Percentiles rank a stretch among this genome's conserved stretches.
phyloP scores from a whole-genome alignment of 2,797 vertebrate species.

The Sus cebifrons region DNA sequence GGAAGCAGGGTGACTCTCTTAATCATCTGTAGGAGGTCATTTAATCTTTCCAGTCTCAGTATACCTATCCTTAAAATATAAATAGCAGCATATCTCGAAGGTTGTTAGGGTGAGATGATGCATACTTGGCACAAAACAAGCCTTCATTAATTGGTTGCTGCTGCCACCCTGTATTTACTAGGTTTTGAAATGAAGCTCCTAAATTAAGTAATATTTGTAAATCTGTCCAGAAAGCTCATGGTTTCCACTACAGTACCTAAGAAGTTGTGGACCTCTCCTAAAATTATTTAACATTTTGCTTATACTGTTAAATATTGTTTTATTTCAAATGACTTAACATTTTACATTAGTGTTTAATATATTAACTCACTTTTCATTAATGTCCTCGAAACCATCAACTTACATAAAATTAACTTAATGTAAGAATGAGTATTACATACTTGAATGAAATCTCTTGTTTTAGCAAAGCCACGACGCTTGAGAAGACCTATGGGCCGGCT shows the following conservation, averaged over 20 bases:
- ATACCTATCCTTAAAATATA: neutral
- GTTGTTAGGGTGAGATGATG: neutral
- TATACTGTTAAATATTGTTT: neutral
- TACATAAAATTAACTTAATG: neutral
- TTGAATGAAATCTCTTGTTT: constrained; percentile 64
- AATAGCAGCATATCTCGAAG: neutral
- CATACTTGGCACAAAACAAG: neutral
- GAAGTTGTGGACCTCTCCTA: neutral
- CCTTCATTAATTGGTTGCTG: neutral
- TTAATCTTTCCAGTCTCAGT: neutral
- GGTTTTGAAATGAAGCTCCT: neutral
- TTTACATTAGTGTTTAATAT: constrained; percentile 21
- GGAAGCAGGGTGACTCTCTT: neutral
- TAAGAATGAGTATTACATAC: neutral
- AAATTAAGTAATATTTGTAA: neutral
- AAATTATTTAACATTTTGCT: constrained; percentile 36
- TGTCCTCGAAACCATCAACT: constrained; percentile 4
- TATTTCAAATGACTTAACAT: constrained; percentile 38
- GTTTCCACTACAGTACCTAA: neutral
- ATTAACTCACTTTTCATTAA: neutral
- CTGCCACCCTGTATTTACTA: neutral
- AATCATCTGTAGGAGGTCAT: neutral
- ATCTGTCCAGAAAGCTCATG: neutral
- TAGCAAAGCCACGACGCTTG: constrained; percentile 98
- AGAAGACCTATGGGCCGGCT: constrained; percentile 97